Conservation (phyloP, 2,113 vertebrate genomes). For the Hemicordylus capensis region DNA sequence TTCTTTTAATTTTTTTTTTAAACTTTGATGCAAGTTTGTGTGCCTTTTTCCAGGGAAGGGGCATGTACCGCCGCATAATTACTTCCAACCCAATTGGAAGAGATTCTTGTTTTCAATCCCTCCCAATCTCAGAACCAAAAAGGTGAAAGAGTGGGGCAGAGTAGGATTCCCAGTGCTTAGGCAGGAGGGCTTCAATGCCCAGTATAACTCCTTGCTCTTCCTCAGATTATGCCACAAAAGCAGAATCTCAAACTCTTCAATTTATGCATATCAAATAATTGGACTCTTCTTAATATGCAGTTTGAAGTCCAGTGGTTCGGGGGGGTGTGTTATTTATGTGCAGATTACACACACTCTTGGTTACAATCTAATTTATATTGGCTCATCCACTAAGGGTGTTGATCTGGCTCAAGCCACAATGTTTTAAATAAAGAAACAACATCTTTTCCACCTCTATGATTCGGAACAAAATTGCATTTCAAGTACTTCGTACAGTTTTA, state of each 20-base stretch:
- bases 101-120: neutral
- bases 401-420: neutral
- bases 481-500: neutral
- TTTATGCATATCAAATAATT: neutral
- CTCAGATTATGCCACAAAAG: neutral
- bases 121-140: neutral
- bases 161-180: neutral
- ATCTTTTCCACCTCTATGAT: too few relatives aligned
- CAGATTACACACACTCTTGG: neutral
- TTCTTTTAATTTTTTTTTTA: neutral
- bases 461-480: neutral
- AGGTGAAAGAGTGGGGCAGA: neutral
- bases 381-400: neutral
- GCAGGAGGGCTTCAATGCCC: neutral
- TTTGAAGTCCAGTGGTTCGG: neutral
- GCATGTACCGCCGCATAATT: too few relatives aligned
- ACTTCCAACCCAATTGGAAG: too few relatives aligned
- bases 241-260: neutral
- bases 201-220: neutral
- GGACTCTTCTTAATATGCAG: neutral
- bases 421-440: neutral
- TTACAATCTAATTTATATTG: neutral
- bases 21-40: neutral
- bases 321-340: neutral
- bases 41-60: neutral